Base-by-base conservation (phyloP, 2,888 invertebrate genomes). In the Cheilosia impressa region DNA sequence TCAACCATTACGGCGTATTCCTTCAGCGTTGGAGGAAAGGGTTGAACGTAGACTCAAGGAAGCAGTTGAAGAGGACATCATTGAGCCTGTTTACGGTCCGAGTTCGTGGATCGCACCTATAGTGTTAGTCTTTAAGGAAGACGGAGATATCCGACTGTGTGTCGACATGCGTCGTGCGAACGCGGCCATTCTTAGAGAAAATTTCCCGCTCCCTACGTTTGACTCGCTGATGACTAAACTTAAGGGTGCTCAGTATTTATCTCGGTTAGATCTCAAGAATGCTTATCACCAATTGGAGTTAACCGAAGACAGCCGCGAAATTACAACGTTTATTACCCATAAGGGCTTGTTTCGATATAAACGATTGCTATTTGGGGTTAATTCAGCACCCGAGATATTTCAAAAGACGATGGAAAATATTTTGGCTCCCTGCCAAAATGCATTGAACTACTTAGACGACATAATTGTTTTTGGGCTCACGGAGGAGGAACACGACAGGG, bases 121-220 rank as follows among this genome's bases (percentile, higher is more conserved):
- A 27, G 27, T 5, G 5, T 5, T 27, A 27, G 27, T 27, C 27
- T 27, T 27, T 27, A 53, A 53, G 3, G 24, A 53, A 24, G 19
- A 27, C 17, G 53, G 53, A 53, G 53, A 53, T 15, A 53, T 53
- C 2, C 90, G 27, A 27, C 27, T 27, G 5, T 27, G 27, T 5
- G 27, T 27, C 5, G 91, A 91, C 79, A 90, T 91, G 89, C 78
- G 89, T 5, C 72, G 90, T 22, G 88, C 90, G 68, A 91, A 91
- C 72, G 88, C 84, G 60, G 90, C 91, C 6, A 89, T 91, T 15
- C 87, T 66, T 6, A 43, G 87, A 19, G 79, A 87, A 76, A 79
- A 87, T 45, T 87, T 77, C 45, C 84, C 88, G 19, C 72, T 89
- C 58, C 90, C 88, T 24, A 89, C 88, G 1, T 88, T 90, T 60